Evolutionary conservation across 1,140 invertebrate genomes (phyloP), one percentile per base, ranked within the genome.

Genomic region (Pantala flavescens): DNA sequence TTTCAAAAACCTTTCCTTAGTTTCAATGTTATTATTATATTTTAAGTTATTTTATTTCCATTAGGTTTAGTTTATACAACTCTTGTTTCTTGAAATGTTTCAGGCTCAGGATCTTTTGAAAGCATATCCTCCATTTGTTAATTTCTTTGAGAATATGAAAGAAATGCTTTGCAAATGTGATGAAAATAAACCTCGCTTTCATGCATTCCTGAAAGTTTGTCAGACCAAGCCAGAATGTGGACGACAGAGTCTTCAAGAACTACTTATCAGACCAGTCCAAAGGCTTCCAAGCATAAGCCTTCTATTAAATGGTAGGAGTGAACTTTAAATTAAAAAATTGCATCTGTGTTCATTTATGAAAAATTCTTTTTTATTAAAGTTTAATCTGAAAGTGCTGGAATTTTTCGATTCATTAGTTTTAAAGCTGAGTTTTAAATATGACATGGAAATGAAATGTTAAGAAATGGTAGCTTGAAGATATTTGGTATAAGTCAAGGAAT

Each of bases 111-210:
- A 91, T 80, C 85, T 98, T 77, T 87, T 93, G 71, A 97, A 95
- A 83, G 93, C 95, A 0, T 99, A 99, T 85, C 96, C 97, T 72
- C 94, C 96, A 9, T 99, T 97, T 84, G 92, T 98, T 14, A 99
- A 99, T 83, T 98, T 94, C 82, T 98, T 98, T 83, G 96, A 98
- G 83, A 93, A 95, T 81, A 95, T 95, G 80, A 98, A 98, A 83
- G 93, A 96, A 80, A 94, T 93, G 85, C 88, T 99, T 78, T 84
- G 89, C 76, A 88, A 92, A 80, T 98, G 95, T 85, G 95, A 97
- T 85, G 88, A 89, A 81, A 90, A 90, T 78, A 97, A 97, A 82
- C 94, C 95, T 24, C 87, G 94, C 81, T 99, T 99, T 86, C 94
- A 98, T 84, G 96, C 96, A 78, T 98, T 99, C 84, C 87, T 99